Evolutionary conservation across 2,888 invertebrate genomes (phyloP), one percentile per base, ranked within the genome.

Genomic region (Leucophenga montana): DNA sequence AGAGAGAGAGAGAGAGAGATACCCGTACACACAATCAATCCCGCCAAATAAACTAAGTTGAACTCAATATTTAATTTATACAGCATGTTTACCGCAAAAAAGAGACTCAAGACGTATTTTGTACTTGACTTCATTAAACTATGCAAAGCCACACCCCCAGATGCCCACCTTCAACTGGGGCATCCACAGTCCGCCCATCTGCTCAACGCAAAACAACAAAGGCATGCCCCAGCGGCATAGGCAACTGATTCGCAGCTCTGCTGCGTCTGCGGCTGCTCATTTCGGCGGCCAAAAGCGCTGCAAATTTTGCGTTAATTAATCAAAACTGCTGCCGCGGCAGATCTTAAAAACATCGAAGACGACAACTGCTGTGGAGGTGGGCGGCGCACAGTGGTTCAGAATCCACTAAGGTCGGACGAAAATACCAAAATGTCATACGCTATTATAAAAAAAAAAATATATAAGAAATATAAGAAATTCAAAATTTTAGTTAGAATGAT

Each of bases 51-150:
- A 39, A 39, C 39, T 39, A 1, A 8, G 39, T 39, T 39, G 39
- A 39, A 39, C 39, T 39, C 39, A 39, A 39, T 39, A 39, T 39
- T 74, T 73, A 79, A 83, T 76, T 83, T 79, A 79, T 80, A 82
- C 74, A 73, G 70, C 67, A 70, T 66, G 77, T 18, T 20, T 72
- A 68, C 70, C 73, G 71, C 79, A 59, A 70, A 72, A 59, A 70
- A 72, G 67, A 67, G 66, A 72, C 67, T 69, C 72, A 71, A 77
- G 72, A 68, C 68, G 69, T 75, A 79, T 79, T 80, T 80, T 83
- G 78, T 77, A 77, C 82, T 81, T 75, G 75, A 73, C 79, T 79
- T 83, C 82, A 80, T 82, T 79, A 78, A 76, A 78, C 74, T 71
- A 71, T 71, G 76, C 71, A 73, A 71, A 78, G 70, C 79, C 73